A percentile compares a stretch with the other conserved stretches of the same genome.
These are phyloP conservation scores for Lymantria dispar DNA, from an alignment of 2,888 invertebrate genomes.

Conservation along the genomic window DNA sequence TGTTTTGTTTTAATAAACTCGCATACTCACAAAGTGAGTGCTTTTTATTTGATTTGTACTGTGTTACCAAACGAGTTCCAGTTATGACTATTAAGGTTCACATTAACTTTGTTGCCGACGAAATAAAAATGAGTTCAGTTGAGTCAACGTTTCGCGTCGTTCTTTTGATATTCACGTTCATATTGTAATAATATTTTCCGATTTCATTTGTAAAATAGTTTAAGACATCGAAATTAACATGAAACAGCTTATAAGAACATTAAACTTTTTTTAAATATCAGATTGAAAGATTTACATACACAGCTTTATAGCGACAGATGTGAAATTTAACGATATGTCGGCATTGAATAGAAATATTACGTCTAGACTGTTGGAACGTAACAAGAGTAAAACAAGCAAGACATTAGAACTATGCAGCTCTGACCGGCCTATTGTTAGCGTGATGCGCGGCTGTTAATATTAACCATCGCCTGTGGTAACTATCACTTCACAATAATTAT, in stretches of 20 bases:
- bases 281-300: neutral
- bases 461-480: conserved; percentile 48
- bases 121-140: conserved; percentile 17
- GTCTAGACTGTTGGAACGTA: conserved; percentile 77
- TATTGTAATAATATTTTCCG: no score
- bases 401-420: conserved; percentile 44
- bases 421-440: conserved; percentile 74
- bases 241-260: neutral
- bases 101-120: conserved; percentile 22
- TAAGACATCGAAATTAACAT: conserved; percentile 8
- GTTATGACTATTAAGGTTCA: conserved; percentile 26
- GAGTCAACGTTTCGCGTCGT: conserved; percentile 3
- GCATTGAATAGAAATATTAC: conserved; percentile 66
- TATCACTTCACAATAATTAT: conserved; percentile 59
- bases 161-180: conserved; percentile 11
- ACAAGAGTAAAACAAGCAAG: conserved; percentile 63
- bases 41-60: conserved; percentile 63
- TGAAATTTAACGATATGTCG: conserved; percentile 51
- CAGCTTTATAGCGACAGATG: conserved; percentile 21
- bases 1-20: conserved; percentile 76
- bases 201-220: conserved; percentile 1
- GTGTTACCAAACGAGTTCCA: conserved; percentile 25
- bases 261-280: neutral
- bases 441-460: conserved; percentile 66
- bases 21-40: conserved; percentile 67